Evolutionary conservation across 2,797 vertebrate species (phyloP).

Genomic region (Rhynchotus rufescens): DNA sequence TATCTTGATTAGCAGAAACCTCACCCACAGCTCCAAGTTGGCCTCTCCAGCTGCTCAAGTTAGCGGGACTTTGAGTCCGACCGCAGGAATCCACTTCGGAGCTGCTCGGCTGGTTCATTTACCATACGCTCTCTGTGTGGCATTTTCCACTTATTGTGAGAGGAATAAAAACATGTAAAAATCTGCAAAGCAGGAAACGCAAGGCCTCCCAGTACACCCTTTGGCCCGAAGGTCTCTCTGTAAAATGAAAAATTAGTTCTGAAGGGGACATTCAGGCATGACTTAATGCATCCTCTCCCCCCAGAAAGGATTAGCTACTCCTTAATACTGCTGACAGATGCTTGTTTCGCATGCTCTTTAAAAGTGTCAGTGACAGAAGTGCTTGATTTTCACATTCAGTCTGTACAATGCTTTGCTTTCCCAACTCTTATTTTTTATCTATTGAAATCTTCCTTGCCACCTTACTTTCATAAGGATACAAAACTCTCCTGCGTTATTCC

Average conservation of each 20-base stretch:
- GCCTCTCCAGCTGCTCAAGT: not conserved
- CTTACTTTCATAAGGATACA: not conserved
- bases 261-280: not conserved
- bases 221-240: not conserved
- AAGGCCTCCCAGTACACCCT: not conserved
- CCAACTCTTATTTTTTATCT: not conserved
- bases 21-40: conserved; percentile 6
- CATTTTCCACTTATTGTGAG: not conserved
- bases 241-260: conserved; percentile 4
- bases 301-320: not conserved
- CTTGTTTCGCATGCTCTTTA: not conserved
- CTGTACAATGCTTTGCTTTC: not conserved
- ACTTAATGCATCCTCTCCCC: not conserved
- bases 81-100: conserved; percentile 2
- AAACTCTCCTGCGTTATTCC: not conserved
- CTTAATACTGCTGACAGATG: not conserved
- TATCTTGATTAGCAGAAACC: not conserved
- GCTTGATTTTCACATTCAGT: not conserved
- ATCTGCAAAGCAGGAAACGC: not conserved
- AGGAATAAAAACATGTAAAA: not conserved
- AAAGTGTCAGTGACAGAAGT: not conserved
- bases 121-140: not conserved
- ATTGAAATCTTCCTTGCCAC: not conserved
- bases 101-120: not conserved
- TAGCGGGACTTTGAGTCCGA: conserved; percentile 11